Evolutionary conservation across 2,888 invertebrate genomes (phyloP), one percentile per base, ranked within the genome.

Genomic region (Megalurothrips usitatus): DNA sequence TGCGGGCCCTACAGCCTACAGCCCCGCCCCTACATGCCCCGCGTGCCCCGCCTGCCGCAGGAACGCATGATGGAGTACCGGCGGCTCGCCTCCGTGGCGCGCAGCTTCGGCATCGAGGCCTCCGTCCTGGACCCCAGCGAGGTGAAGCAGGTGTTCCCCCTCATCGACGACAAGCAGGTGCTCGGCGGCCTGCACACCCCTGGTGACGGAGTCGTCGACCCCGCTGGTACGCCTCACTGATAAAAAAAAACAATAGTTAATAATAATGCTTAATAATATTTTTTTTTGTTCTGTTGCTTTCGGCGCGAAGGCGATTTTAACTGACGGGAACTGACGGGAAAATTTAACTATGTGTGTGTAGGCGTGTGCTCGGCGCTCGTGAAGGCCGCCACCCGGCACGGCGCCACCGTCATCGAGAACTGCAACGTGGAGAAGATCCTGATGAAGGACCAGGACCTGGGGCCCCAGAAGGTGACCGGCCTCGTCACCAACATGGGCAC

Each of bases 161-260:
- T 96, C 19, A 87, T 97, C 83, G 92, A 96, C 85, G 92, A 93
- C 0, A 90, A 90, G 23, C 90, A 92, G 9, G 92, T 96, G 84
- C 89, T 91, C 84, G 95, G 94, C 84, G 93, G 95, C 0, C 87
- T 97, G 1, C 94, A 93, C 85, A 92, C 93, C 1, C 93, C 95
- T 0, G 91, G 91, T 17, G 96, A 96, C 87, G 96, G 96, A 2
- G 92, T 92, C 12, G 92, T 96, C 52, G 96, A 97, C 86, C 96
- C 68, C 96, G 0, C 90, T 94, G 0, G 34, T 43, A 43, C 34
- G 34, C 34, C 6, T 6, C 34, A 43, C 3, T 43, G 6, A 43
- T 2, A 43, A 43, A 43, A 4, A 43, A 43, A 43, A 43, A 4
- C 3, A 43, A 43, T n/a, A n/a, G n/a, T n/a, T n/a, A 43, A 43